Conservation (phyloP, 2,113 vertebrate species). For the Syngnathoides biaculeatus region DNA sequence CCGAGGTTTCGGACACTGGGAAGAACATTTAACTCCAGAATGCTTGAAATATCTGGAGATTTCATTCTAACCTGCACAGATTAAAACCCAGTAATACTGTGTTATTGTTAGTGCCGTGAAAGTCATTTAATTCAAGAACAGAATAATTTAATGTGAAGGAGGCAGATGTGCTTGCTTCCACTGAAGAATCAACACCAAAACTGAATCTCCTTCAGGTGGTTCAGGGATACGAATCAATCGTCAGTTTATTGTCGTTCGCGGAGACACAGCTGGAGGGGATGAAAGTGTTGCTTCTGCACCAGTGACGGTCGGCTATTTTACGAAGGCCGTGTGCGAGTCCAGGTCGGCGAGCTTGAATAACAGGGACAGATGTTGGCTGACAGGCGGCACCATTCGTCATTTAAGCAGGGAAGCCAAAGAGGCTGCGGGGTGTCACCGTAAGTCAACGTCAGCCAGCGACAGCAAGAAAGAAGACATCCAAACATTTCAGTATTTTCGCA, state of each 20-base stretch:
- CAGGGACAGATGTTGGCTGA: conserved; percentile 59
- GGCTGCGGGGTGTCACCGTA: conserved; percentile 53
- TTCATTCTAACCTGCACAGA: no score
- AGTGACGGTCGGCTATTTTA: background rate
- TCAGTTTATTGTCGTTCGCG: no score
- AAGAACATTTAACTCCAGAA: no score
- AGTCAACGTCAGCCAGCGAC: conserved; percentile 50
- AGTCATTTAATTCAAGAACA: background rate
- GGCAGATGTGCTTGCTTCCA: no score
- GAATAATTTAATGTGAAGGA: no score
- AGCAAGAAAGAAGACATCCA: conserved; percentile 24
- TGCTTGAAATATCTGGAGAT: no score
- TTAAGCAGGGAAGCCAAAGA: conserved; percentile 55
- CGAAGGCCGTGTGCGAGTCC: background rate
- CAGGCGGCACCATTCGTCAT: conserved; percentile 61
- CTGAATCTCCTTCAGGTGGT: no score
- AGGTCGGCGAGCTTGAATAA: background rate
- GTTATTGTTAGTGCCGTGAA: background rate
- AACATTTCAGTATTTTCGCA: conserved; percentile 43
- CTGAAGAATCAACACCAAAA: no score
- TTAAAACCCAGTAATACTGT: no score
- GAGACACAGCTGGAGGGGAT: background rate
- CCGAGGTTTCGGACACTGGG: no score
- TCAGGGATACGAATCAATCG: no score
- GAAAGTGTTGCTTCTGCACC: background rate